Conservation (phyloP, 2,797 vertebrate genomes). For the Huso huso region DNA sequence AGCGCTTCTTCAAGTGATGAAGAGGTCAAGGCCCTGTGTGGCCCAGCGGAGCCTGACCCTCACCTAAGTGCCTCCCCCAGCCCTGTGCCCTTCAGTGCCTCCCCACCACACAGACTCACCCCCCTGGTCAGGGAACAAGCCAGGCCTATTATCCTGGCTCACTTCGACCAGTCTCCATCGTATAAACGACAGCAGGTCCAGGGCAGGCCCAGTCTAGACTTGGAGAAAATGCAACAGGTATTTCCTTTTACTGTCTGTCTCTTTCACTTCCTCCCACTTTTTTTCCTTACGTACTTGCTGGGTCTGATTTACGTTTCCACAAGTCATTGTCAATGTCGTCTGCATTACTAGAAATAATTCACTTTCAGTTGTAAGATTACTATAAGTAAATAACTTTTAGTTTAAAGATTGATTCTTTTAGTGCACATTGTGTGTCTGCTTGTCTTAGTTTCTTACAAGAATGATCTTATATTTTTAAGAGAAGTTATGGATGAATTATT, state of each 20-base stretch:
- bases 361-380: too few relatives aligned
- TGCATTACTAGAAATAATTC: too few relatives aligned
- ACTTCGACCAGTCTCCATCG: conserved; percentile 76
- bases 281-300: background rate
- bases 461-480: background rate
- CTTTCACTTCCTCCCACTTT: background rate
- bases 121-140: conserved; percentile 58
- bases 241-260: conserved; percentile 7
- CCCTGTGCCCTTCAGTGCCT: conserved; percentile 81
- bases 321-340: too few relatives aligned
- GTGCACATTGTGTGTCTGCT: too few relatives aligned
- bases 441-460: background rate
- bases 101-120: conserved; percentile 76
- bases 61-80: conserved; percentile 58
- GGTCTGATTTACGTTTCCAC: too few relatives aligned
- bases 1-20: conserved; percentile 82
- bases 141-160: conserved; percentile 68
- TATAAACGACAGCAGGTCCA: conserved; percentile 75
- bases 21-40: conserved; percentile 77
- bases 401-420: too few relatives aligned
- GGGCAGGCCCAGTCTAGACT: conserved; percentile 77
- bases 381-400: too few relatives aligned
- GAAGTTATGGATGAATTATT: too few relatives aligned
- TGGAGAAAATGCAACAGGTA: conserved; percentile 95
- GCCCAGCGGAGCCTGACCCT: conserved; percentile 44